Evolutionary conservation across 2,797 vertebrate species (phyloP).

Genomic region (Muraenolepis orangiensis): DNA sequence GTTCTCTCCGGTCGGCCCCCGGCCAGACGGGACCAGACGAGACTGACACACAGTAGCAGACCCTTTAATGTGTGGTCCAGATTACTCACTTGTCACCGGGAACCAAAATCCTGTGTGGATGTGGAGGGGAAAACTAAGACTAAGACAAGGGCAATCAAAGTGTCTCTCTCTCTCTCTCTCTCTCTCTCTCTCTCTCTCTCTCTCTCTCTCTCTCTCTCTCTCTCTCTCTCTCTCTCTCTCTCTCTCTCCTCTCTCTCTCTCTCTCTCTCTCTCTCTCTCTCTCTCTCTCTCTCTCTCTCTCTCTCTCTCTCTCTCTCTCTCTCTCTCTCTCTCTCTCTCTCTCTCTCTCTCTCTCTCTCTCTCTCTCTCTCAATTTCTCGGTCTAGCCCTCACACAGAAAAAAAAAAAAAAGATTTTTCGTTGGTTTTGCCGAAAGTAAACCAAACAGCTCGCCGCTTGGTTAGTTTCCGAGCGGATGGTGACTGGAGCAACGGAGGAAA

Average conservation of each 20-base stretch:
- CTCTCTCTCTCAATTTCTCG: background rate
- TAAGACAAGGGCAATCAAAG: background rate
- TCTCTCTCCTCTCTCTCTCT: no score
- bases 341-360: conserved; percentile 6
- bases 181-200: background rate
- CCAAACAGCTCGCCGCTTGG: background rate
- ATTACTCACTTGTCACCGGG: background rate
- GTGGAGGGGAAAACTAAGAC: background rate
- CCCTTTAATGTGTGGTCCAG: background rate
- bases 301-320: background rate
- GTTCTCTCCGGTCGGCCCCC: background rate
- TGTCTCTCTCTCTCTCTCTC: background rate
- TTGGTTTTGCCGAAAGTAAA: background rate
- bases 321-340: conserved; percentile 6
- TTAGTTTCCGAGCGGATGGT: no score
- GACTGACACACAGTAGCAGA: background rate
- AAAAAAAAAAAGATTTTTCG: background rate
- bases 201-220: no score
- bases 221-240: no score
- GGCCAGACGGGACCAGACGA: background rate
- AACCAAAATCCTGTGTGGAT: no score
- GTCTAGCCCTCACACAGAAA: background rate
- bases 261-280: background rate
- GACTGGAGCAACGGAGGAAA: no score
- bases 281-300: background rate